Evolutionary conservation across 2,888 invertebrate species (phyloP).

Genomic region (Euplagia quadripunctaria): DNA sequence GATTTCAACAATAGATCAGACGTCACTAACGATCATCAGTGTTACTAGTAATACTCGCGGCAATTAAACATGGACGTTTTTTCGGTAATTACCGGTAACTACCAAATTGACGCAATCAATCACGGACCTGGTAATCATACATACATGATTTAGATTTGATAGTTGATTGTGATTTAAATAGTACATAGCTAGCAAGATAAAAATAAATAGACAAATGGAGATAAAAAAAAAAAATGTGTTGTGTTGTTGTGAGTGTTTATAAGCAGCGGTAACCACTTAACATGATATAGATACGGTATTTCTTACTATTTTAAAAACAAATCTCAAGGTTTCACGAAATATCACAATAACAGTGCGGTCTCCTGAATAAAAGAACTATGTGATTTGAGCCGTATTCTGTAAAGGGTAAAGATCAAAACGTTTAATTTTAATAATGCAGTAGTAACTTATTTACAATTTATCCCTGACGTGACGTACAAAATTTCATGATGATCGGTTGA

Average conservation of each 20-base stretch:
- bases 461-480: no score
- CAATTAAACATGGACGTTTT: slow-evolving; percentile 72
- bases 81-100: slow-evolving; percentile 66
- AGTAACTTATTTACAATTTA: no score
- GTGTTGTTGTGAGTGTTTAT: not conserved
- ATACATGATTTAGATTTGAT: slow-evolving; percentile 9
- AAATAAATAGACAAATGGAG: not conserved
- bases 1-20: slow-evolving; percentile 65
- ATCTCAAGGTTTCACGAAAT: no score
- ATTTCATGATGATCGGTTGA: no score
- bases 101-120: slow-evolving; percentile 41
- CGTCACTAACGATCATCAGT: slow-evolving; percentile 56
- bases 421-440: no score
- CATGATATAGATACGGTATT: no score
- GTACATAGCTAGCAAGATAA: not conserved
- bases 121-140: slow-evolving; percentile 27
- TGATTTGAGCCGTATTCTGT: no score
- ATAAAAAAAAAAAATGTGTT: not conserved
- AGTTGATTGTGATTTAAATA: not conserved
- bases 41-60: slow-evolving; percentile 55
- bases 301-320: no score
- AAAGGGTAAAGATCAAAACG: no score
- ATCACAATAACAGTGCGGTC: no score
- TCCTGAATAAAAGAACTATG: no score
- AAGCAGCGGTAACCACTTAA: no score